Percentiles rank a stretch among this genome's conserved stretches.
Conservation (phyloP, 1,140 invertebrate species). For the Apis cerana region DNA sequence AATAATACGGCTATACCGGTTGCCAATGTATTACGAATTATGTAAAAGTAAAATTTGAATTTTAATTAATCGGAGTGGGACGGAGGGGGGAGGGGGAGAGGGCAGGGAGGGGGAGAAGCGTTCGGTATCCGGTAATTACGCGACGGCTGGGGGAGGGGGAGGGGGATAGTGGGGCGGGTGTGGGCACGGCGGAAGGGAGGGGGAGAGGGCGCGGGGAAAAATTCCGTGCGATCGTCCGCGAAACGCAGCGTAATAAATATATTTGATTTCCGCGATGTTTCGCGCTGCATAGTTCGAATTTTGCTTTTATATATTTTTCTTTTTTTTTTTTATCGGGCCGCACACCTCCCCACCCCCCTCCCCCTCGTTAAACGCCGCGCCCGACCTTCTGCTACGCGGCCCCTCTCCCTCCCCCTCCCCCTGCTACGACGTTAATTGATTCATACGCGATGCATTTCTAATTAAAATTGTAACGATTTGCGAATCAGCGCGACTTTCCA, state of each 20-base stretch:
- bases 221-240: slow-evolving; percentile 45
- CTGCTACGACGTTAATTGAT: slow-evolving; percentile 29
- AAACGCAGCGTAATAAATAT: slow-evolving; percentile 48
- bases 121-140: slow-evolving; percentile 45
- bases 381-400: not conserved
- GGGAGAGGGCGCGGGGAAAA: slow-evolving; percentile 4
- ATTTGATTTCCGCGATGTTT: slow-evolving; percentile 49
- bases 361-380: not conserved
- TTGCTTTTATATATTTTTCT: slow-evolving; percentile 41
- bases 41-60: slow-evolving; percentile 52
- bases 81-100: not conserved
- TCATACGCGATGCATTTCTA: slow-evolving; percentile 35
- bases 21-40: slow-evolving; percentile 51
- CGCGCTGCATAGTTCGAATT: slow-evolving; percentile 38
- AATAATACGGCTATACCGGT: slow-evolving; percentile 40
- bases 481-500: slow-evolving; percentile 31
- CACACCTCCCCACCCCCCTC: not conserved
- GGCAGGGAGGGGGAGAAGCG: slow-evolving; percentile 24
- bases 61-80: slow-evolving; percentile 45
- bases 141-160: not conserved
- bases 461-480: slow-evolving; percentile 49
- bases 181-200: not conserved
- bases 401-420: not conserved
- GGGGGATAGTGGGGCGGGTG: not conserved
- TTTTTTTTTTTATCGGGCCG: slow-evolving; percentile 4